phyloP scores from a whole-genome alignment of 2,888 invertebrate genomes.

The Drosophila quasianomalipes region DNA sequence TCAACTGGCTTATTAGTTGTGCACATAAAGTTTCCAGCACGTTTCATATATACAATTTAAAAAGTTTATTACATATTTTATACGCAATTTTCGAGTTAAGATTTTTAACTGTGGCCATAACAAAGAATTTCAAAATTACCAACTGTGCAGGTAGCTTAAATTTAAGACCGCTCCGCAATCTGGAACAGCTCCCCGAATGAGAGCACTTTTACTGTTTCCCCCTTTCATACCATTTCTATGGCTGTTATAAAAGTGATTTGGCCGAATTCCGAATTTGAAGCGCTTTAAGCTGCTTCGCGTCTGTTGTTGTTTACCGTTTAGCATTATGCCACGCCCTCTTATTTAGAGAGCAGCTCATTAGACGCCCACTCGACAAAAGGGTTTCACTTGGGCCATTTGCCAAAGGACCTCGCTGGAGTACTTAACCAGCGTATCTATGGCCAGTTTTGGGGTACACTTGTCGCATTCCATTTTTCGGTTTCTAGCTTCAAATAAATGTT shows the following conservation, averaged over 20 bases:
- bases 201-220: background rate
- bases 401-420: background rate
- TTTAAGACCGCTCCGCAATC: background rate
- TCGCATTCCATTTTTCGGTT: conserved; percentile 69
- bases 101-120: conserved; percentile 8
- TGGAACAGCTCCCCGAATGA: background rate
- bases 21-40: conserved; percentile 3
- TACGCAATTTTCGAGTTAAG: background rate
- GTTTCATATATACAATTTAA: background rate
- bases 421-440: conserved; percentile 7
- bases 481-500: conserved; percentile 60
- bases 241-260: conserved; percentile 5
- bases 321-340: conserved; percentile 50
- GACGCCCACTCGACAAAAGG: conserved; percentile 35
- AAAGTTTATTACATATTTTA: conserved; percentile 6
- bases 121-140: conserved; percentile 3
- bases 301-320: conserved; percentile 39
- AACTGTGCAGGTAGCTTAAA: conserved; percentile 3
- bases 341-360: conserved; percentile 70
- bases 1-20: background rate
- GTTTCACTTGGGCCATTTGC: conserved; percentile 27
- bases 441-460: conserved; percentile 31
- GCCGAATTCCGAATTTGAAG: conserved; percentile 13
- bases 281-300: conserved; percentile 20
- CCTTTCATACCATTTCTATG: background rate